A percentile compares a stretch with the other conserved stretches of the same genome.
Conservation (phyloP, 2,797 vertebrate species). For the Sebastes matsubarae region DNA sequence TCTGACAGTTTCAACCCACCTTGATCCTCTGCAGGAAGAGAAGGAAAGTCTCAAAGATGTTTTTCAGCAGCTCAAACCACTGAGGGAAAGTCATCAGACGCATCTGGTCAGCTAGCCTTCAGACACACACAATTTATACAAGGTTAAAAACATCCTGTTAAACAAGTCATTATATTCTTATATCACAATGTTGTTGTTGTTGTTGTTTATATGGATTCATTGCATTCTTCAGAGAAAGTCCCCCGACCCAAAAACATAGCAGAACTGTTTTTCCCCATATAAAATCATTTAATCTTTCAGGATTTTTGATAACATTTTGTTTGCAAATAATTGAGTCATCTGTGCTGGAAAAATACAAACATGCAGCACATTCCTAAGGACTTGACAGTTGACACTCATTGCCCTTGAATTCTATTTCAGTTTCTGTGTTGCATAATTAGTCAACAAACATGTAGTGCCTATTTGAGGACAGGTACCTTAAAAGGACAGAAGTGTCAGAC, state of each 20-base stretch:
- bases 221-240: neutral
- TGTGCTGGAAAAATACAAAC: too few species aligned
- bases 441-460: too few species aligned
- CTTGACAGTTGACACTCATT: too few species aligned
- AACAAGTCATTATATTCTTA: neutral
- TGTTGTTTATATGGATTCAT: neutral
- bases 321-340: too few species aligned
- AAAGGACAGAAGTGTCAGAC: too few species aligned
- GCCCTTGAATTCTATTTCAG: rapidly evolving
- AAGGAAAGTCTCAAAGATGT: slow-evolving; percentile 91
- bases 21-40: slow-evolving; percentile 94
- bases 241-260: too few species aligned
- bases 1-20: slow-evolving; percentile 73
- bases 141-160: neutral
- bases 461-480: too few species aligned
- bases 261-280: too few species aligned
- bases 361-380: too few species aligned
- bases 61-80: slow-evolving; percentile 89
- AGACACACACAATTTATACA: slow-evolving; percentile 5
- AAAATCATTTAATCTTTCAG: too few species aligned
- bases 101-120: slow-evolving; percentile 90
- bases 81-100: slow-evolving; percentile 93
- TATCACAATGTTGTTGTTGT: neutral
- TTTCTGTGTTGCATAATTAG: too few species aligned
- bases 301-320: too few species aligned